A percentile compares a stretch with the other conserved stretches of the same genome.
phyloP scores from a whole-genome alignment of 1,140 invertebrate species.

The Vanessa atalanta region DNA sequence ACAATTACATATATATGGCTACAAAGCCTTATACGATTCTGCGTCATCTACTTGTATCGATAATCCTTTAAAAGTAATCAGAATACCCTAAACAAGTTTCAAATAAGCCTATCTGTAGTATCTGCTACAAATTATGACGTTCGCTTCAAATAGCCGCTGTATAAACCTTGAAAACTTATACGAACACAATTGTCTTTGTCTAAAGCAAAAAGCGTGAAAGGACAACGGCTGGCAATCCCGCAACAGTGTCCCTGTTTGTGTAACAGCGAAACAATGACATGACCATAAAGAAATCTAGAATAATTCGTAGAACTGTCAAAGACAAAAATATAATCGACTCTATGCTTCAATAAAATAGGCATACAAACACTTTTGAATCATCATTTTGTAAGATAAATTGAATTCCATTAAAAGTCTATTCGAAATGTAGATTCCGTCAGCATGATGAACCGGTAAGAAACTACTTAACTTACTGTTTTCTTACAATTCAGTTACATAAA shows the following conservation, averaged over 20 bases:
- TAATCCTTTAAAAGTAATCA: neutral
- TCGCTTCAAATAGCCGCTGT: constrained; percentile 2
- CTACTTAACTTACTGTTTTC: no score
- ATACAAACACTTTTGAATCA: no score
- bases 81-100: neutral
- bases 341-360: no score
- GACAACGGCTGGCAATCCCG: constrained; percentile 56
- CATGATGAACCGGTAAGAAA: no score
- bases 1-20: neutral
- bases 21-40: neutral
- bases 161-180: constrained; percentile 44
- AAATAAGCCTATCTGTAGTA: neutral
- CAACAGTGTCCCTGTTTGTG: constrained; percentile 47
- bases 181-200: constrained; percentile 65
- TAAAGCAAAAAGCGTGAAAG: constrained; percentile 59
- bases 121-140: constrained; percentile 4
- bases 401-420: no score
- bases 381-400: no score
- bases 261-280: constrained; percentile 54
- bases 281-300: constrained; percentile 46
- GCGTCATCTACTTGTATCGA: neutral
- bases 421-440: no score
- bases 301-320: constrained; percentile 22
- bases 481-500: no score
- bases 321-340: no score